A percentile compares a stretch with the other conserved stretches of the same genome.
Evolutionary conservation across 2,797 vertebrate species (phyloP).

Genomic region (Numenius phaeopus): DNA sequence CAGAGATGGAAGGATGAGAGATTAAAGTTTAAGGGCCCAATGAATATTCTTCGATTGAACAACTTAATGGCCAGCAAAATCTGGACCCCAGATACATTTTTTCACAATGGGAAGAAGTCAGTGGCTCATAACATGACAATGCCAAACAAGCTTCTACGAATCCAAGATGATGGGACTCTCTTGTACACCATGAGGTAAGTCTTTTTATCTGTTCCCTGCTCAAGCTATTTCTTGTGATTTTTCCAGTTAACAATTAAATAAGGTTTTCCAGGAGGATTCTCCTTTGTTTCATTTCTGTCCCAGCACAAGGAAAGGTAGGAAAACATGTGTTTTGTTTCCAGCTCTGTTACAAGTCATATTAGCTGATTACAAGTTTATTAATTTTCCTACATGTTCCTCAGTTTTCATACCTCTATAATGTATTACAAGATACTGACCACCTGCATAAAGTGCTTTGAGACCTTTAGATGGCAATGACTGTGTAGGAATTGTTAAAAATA

Average conservation of each 20-base stretch:
- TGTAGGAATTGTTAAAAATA: not conserved
- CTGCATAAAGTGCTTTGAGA: not conserved
- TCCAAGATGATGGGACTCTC: slow-evolving; percentile 95
- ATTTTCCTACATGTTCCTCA: not conserved
- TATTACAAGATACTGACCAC: not conserved
- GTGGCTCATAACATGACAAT: slow-evolving; percentile 99
- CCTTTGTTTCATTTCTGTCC: not conserved
- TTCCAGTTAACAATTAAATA: not conserved
- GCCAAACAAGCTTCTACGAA: slow-evolving; percentile 96
- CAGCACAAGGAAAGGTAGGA: not conserved
- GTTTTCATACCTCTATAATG: not conserved
- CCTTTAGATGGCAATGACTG: not conserved
- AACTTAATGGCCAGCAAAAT: slow-evolving; percentile 99
- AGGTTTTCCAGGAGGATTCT: not conserved
- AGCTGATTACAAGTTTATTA: not conserved
- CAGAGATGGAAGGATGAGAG: slow-evolving; percentile 98
- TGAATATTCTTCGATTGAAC: slow-evolving; percentile 97
- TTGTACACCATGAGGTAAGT: slow-evolving; percentile 95
- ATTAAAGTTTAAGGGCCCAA: slow-evolving; percentile 95
- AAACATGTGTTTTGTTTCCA: not conserved
- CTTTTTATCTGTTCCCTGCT: not conserved
- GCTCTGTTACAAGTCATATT: not conserved
- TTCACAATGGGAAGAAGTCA: slow-evolving; percentile 98
- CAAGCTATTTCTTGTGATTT: not conserved
- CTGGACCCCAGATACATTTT: slow-evolving; percentile 99